Evolutionary conservation across 1,140 invertebrate genomes (phyloP), one percentile per base, ranked within the genome.

Genomic region (Drosophila nannoptera): DNA sequence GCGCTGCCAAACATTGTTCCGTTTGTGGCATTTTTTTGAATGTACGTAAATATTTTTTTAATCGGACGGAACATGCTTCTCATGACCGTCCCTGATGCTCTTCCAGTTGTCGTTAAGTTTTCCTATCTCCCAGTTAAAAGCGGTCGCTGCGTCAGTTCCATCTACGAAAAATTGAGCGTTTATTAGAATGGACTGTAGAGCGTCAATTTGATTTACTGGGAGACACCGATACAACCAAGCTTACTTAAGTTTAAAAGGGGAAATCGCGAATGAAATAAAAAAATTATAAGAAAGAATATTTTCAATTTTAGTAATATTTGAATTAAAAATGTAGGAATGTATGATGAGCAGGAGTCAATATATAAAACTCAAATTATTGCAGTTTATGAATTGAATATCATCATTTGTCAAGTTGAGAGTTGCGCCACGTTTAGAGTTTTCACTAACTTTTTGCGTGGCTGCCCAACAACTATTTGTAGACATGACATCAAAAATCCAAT

Each of bases 21-120:
- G 43, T 77, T 70, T 73, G 68, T 89, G 35, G 87, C 88, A 89
- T 89, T 89, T 70, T 89, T 89, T 70, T 89, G 88, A 74, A 89
- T 88, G 59, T 87, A 89, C 48, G 83, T 89, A 46, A 89, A 83
- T 42, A 89, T 87, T 46, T 88, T 89, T 58, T 89, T 89, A 32
- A 89, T 84, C 50, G 88, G 88, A 77, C 60, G 84, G 66, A 89
- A 88, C 88, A 89, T 89, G 64, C 77, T 87, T 53, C 40, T 52
- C 52, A 59, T 59, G 49, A 16, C 61, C 69, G 58, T 43, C 69
- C 42, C 33, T 46, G 31, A 46, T 33, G 50, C 40, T 36, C 33
- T 32, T 14, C 50, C 31, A 54, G 31, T n/a, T 36, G 29, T 7
- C 8, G 16, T 11, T 71, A 36, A 67, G 50, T 71, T 29, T 38